These are phyloP conservation scores for Eupithecia centaureata DNA, from an alignment of 2,888 invertebrate species.

Conservation along the genomic window DNA sequence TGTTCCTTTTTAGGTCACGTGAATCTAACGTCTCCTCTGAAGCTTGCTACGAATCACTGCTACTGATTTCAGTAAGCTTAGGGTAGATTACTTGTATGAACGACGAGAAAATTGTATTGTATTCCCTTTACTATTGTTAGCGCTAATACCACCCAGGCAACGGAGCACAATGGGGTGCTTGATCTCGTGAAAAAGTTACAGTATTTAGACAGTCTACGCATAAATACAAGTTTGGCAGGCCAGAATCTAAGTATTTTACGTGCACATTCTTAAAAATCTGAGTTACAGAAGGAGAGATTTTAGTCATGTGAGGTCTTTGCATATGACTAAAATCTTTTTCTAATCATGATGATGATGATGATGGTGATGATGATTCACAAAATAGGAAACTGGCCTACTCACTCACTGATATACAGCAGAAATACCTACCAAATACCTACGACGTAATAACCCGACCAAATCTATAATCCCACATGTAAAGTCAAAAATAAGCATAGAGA, in stretches of 20 bases:
- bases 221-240: background rate
- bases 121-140: slow-evolving; percentile 42
- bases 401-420: background rate
- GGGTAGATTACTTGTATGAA: slow-evolving; percentile 54
- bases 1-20: slow-evolving; percentile 79
- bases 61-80: slow-evolving; percentile 68
- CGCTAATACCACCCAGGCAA: slow-evolving; percentile 37
- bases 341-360: too few species aligned
- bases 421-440: background rate
- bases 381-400: background rate
- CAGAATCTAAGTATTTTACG: too few species aligned
- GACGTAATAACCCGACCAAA: background rate
- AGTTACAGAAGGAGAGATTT: background rate
- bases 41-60: slow-evolving; percentile 75
- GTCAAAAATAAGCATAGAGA: background rate
- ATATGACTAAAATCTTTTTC: too few species aligned
- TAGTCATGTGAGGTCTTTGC: too few species aligned
- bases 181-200: slow-evolving; percentile 26
- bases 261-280: background rate
- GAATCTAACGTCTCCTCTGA: slow-evolving; percentile 71
- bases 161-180: slow-evolving; percentile 32
- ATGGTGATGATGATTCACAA: too few species aligned
- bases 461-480: background rate
- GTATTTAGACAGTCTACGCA: background rate
- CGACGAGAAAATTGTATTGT: slow-evolving; percentile 49